Evolutionary conservation across 2,797 vertebrate species (phyloP).

Genomic region (Synaphobranchus kaupii): DNA sequence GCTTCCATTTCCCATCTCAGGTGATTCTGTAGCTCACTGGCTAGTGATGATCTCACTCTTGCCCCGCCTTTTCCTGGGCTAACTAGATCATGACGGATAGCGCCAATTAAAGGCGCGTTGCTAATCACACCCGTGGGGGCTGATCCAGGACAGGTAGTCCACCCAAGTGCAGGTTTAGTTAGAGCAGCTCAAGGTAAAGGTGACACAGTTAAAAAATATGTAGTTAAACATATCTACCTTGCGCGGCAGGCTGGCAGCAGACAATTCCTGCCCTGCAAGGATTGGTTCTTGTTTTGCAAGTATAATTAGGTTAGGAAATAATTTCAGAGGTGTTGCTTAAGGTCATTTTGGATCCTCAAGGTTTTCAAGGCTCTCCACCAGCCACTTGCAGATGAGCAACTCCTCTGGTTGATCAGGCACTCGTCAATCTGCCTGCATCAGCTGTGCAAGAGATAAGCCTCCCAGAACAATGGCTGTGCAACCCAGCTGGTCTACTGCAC

Average conservation of each 20-base stretch:
- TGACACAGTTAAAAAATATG: not conserved
- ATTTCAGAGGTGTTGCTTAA: not conserved
- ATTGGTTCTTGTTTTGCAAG: not conserved
- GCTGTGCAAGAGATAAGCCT: not conserved
- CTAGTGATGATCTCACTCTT: conserved; percentile 20
- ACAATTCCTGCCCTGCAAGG: conserved; percentile 39
- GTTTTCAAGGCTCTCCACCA: not conserved
- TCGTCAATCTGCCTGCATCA: not conserved
- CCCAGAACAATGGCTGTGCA: not conserved
- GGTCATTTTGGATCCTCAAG: not conserved
- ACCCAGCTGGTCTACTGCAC: not conserved
- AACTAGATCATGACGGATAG: conserved; percentile 51
- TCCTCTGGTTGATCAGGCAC: not conserved
- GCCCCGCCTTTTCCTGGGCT: conserved; percentile 15
- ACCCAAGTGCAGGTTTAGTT: conserved; percentile 23
- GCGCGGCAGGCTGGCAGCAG: conserved; percentile 35
- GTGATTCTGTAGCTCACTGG: not conserved
- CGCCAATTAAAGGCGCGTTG: conserved; percentile 37
- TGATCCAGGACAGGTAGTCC: conserved; percentile 8
- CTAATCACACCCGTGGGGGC: conserved; percentile 43
- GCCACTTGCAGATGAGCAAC: not conserved
- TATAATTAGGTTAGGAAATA: not conserved
- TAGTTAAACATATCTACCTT: conserved; percentile 36
- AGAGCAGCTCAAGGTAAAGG: conserved; percentile 9
- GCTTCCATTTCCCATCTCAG: conserved; percentile 25